phyloP scores from a whole-genome alignment of 1,140 invertebrate species.

The Teleogryllus occipitalis region DNA sequence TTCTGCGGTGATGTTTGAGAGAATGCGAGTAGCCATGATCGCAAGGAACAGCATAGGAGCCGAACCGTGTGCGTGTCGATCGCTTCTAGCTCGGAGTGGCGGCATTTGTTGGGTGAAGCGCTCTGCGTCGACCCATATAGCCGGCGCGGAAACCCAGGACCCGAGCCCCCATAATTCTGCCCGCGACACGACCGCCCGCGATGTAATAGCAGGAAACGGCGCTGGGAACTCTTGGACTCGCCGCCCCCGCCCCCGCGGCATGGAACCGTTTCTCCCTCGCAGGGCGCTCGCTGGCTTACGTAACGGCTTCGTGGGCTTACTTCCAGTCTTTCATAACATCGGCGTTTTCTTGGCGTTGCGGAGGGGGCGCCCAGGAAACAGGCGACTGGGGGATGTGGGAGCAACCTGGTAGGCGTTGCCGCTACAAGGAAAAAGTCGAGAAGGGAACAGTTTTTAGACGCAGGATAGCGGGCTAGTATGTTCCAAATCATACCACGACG shows the following conservation, averaged over 20 bases:
- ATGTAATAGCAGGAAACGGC: background rate
- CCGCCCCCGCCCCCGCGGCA: too few relatives aligned
- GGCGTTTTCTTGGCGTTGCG: background rate
- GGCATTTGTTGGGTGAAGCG: background rate
- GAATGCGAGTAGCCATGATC: too few relatives aligned
- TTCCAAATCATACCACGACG: too few relatives aligned
- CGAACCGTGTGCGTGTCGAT: background rate
- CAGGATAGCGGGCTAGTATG: too few relatives aligned
- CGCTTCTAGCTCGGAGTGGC: background rate
- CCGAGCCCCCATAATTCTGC: background rate
- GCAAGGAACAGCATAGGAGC: too few relatives aligned
- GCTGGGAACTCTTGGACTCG: background rate
- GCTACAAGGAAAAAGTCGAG: too few relatives aligned
- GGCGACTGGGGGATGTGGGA: too few relatives aligned
- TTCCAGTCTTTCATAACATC: background rate
- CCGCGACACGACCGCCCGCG: too few relatives aligned
- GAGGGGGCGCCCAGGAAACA: too few relatives aligned
- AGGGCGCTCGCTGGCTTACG: background rate
- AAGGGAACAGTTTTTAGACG: too few relatives aligned
- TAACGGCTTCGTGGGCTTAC: background rate
- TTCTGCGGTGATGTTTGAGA: too few relatives aligned
- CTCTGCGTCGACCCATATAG: background rate
- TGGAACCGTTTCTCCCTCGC: background rate
- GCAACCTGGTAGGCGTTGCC: too few relatives aligned
- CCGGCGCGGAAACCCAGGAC: background rate